Base-by-base conservation (phyloP, 2,113 vertebrate species). In the Typhlomys cinereus region DNA sequence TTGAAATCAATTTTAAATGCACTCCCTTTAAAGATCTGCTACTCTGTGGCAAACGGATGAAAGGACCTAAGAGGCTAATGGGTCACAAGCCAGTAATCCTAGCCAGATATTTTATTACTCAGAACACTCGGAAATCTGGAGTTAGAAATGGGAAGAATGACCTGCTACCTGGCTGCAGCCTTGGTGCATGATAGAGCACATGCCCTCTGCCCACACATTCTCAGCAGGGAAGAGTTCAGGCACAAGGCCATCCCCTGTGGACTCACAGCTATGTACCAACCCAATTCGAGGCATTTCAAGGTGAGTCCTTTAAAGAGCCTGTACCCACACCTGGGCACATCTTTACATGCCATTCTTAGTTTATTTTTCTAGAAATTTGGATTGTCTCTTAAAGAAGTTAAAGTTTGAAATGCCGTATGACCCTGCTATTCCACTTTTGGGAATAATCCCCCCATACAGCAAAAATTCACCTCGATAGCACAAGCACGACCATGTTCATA, bases 301-400 rank as follows among this genome's bases (percentile, higher is more conserved):
- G n/a, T n/a, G n/a, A n/a, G n/a, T n/a, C n/a, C n/a, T n/a, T n/a
- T n/a, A n/a, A n/a, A n/a, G n/a, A n/a, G n/a, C n/a, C n/a, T n/a
- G n/a, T n/a, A n/a, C n/a, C n/a, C n/a, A n/a, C n/a, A n/a, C n/a
- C n/a, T n/a, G n/a, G n/a, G n/a, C n/a, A n/a, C n/a, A n/a, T n/a
- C n/a, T n/a, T 85, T 7, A n/a, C 25, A 62, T 36, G 48, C 20
- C 7, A 4, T 34, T 57, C 41, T 2, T 12, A 69, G 66, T 61
- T 74, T 17, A 8, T n/a, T n/a, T n/a, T n/a, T n/a, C n/a, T n/a
- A n/a, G n/a, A n/a, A n/a, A n/a, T n/a, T n/a, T n/a, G n/a, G n/a
- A n/a, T n/a, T 52, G 13, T n/a, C 86, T 83, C 88, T 86, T 50
- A 89, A 78, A 93, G 46, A 39, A 52, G 18, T 34, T 34, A 90